phyloP scores from a whole-genome alignment of 2,888 invertebrate genomes.

The Miltochrista miniata region DNA sequence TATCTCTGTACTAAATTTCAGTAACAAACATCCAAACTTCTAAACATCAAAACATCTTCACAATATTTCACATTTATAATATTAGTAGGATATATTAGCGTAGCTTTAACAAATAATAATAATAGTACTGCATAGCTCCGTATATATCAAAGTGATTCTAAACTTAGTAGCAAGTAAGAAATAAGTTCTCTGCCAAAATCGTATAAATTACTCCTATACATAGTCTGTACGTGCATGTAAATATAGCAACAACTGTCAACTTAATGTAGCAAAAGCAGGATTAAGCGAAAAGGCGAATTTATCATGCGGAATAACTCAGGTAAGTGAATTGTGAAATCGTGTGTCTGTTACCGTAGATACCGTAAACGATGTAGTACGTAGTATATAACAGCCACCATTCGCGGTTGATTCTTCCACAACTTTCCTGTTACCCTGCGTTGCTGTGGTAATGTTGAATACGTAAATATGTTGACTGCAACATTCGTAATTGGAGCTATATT shows the following conservation, averaged over 20 bases:
- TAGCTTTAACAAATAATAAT: too few relatives aligned
- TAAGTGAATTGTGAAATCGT: constrained; percentile 23
- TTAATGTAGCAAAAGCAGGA: constrained; percentile 7
- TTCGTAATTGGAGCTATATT: not conserved
- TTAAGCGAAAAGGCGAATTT: constrained; percentile 11
- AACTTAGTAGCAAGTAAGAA: too few relatives aligned
- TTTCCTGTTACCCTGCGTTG: constrained; percentile 19
- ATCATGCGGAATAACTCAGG: constrained; percentile 17
- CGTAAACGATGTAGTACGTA: constrained; percentile 9
- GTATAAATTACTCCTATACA: too few relatives aligned
- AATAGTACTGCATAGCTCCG: too few relatives aligned
- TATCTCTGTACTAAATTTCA: too few relatives aligned
- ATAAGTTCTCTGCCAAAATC: too few relatives aligned
- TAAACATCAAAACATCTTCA: too few relatives aligned
- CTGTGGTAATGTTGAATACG: not conserved
- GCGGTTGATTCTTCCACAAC: constrained; percentile 6
- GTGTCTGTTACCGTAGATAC: constrained; percentile 6
- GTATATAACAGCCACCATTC: constrained; percentile 6
- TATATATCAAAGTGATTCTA: too few relatives aligned
- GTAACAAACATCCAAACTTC: too few relatives aligned
- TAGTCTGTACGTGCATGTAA: too few relatives aligned
- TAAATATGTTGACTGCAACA: not conserved
- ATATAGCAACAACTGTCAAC: constrained; percentile 3
- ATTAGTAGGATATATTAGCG: too few relatives aligned
- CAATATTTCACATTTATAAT: too few relatives aligned